These are phyloP conservation scores for Dicyrtomina minuta DNA, from an alignment of 2,888 invertebrate species.

Conservation along the genomic window DNA sequence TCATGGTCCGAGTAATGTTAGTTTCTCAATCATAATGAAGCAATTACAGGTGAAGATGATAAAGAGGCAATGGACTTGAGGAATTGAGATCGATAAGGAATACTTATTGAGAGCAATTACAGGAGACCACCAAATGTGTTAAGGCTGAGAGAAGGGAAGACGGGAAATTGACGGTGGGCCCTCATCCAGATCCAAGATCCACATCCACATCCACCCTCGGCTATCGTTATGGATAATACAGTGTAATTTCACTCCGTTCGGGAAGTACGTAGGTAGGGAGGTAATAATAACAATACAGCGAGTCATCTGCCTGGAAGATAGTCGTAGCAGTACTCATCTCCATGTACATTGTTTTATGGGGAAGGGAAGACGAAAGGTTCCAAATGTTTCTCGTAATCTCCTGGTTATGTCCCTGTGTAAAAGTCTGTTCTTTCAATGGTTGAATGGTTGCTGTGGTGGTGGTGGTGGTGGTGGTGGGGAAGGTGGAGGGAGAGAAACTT, in stretches of 20 bases:
- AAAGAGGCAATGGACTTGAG: constrained; percentile 30
- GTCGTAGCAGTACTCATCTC: too few relatives aligned
- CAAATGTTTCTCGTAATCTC: neutral
- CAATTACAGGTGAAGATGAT: constrained; percentile 28
- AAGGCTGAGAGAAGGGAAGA: constrained; percentile 11
- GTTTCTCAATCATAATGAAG: neutral
- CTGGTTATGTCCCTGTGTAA: neutral
- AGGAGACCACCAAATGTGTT: constrained; percentile 43
- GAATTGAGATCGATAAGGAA: constrained; percentile 20
- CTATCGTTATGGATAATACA: constrained; percentile 2
- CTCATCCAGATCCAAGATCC: too few relatives aligned
- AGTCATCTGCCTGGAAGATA: neutral
- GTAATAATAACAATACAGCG: neutral
- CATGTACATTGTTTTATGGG: too few relatives aligned
- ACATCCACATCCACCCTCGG: too few relatives aligned
- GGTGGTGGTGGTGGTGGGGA: too few relatives aligned
- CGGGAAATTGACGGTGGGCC: constrained; percentile 2
- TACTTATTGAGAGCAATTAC: constrained; percentile 36
- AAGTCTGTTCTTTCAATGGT: neutral
- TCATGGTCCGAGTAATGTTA: too few relatives aligned
- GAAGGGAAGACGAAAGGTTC: too few relatives aligned
- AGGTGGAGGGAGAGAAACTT: too few relatives aligned
- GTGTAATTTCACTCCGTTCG: constrained; percentile 14
- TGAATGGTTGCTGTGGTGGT: too few relatives aligned
- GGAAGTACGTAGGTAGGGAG: constrained; percentile 3